Base-by-base conservation (phyloP, 1,140 invertebrate genomes). In the Harpegnathos saltator region DNA sequence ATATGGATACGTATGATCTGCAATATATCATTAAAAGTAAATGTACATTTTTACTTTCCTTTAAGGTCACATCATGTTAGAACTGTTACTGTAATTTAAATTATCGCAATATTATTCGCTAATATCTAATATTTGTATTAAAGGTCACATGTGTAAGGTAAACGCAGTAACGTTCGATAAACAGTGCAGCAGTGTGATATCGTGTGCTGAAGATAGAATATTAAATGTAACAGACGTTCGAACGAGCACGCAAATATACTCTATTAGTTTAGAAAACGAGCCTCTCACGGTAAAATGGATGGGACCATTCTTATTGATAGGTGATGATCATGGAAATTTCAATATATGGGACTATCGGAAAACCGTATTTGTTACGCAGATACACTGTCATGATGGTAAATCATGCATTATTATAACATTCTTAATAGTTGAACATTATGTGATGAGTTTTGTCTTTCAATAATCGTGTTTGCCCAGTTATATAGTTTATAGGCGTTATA, bases 361-460 rank as follows among this genome's bases (percentile, higher is more conserved):
- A 56, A 92, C 89, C 24, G 61, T 83, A 11, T 92, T 93, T 26
- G 63, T 93, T 22, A 88, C 85, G 11, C 92, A 93, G 85, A 88
- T 92, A 73, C 85, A 91, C 69, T 94, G 93, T 72, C 94, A 94
- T 62, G 81, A 92, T 74, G 93, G 94, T 94, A 93, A 83, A 72
- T 74, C 82, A 22, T 59, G 26, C n/a, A 71, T 52, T 71, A 11
- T 26, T 75, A 15, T 26, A 48, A 15, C 19, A 54, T n/a, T 52
- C n/a, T 7, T 72, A 63, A 52, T 9, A 44, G 38, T 44, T 44
- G 33, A 7, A 33, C 33, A 1, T 3, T 33, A 7, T 33, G 38
- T 44, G 38, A 44, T 44, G 1, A 44, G 38, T 9, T 44, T n/a
- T 44, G 11, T 44, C 9, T 44, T 44, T 0, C 7, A 9, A 9